These are phyloP conservation scores for Trogon melanurus DNA, from an alignment of 2,113 vertebrate genomes.

Conservation along the genomic window DNA sequence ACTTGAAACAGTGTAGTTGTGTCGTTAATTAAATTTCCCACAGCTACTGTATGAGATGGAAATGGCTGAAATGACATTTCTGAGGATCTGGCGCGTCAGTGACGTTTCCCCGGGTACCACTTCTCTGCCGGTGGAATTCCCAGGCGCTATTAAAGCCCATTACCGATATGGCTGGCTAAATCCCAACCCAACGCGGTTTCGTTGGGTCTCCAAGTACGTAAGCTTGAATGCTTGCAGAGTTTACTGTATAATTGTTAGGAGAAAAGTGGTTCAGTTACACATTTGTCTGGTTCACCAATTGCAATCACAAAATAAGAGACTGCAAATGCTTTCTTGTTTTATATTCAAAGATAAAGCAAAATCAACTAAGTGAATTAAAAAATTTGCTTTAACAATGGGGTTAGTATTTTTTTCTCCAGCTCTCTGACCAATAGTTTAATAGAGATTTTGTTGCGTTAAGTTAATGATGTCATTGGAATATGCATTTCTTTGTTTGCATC, in stretches of 20 bases:
- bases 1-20: neutral
- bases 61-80: neutral
- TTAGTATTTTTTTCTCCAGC: conserved; percentile 8
- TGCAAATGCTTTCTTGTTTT: neutral
- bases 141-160: neutral
- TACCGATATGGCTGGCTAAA: neutral
- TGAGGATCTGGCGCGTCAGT: neutral
- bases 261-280: neutral
- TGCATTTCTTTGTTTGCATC: conserved; percentile 31
- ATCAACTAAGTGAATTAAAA: neutral
- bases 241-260: neutral
- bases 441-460: neutral
- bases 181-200: neutral
- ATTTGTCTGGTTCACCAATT: neutral
- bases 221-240: neutral
- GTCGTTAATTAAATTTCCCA: neutral
- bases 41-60: neutral
- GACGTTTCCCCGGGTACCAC: neutral
- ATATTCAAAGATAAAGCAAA: neutral
- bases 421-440: conserved; percentile 18
- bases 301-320: neutral
- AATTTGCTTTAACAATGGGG: neutral
- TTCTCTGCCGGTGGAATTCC: neutral
- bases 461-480: neutral
- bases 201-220: fast-evolving